Conservation (phyloP, 2,113 vertebrate genomes). For the Castor canadensis region DNA sequence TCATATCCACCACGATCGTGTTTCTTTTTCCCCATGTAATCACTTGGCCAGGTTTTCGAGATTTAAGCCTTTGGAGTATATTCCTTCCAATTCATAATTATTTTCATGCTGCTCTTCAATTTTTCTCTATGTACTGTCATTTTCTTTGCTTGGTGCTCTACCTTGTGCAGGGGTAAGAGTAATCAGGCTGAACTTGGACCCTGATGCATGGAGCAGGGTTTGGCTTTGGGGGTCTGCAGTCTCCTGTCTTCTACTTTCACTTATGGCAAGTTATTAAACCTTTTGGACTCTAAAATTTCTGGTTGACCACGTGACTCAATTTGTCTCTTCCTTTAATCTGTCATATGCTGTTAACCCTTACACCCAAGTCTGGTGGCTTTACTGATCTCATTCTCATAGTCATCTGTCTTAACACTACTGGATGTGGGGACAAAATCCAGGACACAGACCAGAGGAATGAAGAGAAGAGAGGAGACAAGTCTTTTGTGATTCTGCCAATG, state of each 20-base stretch:
- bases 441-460: not conserved
- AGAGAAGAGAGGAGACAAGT: not conserved
- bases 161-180: not conserved
- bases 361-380: not conserved
- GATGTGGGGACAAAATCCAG: not conserved
- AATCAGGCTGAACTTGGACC: not conserved
- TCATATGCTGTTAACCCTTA: not conserved
- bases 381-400: not conserved
- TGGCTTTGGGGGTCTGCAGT: not conserved
- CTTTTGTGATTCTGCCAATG: not conserved
- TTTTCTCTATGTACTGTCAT: constrained; percentile 11
- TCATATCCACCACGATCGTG: constrained; percentile 48
- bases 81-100: constrained; percentile 54
- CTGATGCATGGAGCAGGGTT: not conserved
- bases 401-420: not conserved
- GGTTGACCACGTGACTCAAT: not conserved
- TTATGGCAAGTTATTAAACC: not conserved
- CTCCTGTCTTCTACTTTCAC: not conserved
- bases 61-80: constrained; percentile 49
- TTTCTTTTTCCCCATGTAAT: constrained; percentile 57
- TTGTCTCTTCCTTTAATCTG: not conserved
- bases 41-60: constrained; percentile 49
- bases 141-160: not conserved
- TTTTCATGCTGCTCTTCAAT: constrained; percentile 43
- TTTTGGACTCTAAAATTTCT: not conserved